Percentiles rank a stretch among this genome's conserved stretches.
These are phyloP conservation scores for Sarcophilus harrisii DNA, from an alignment of 2,797 vertebrate genomes.

Conservation along the genomic window DNA sequence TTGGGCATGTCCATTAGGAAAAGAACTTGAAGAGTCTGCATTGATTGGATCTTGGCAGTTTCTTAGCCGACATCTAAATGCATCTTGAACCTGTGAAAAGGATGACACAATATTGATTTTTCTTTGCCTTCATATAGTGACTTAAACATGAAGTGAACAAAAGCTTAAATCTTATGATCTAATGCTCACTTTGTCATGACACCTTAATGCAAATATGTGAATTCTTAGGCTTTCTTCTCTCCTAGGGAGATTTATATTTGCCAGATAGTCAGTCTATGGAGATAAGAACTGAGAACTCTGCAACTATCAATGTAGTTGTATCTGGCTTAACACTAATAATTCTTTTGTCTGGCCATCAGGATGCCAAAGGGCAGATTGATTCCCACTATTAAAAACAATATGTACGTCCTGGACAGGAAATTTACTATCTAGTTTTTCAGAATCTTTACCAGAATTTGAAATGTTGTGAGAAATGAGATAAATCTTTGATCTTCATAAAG, in stretches of 20 bases:
- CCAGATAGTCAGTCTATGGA: background rate
- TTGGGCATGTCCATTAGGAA: conserved; percentile 99
- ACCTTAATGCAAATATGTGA: conserved; percentile 24
- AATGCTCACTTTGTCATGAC: conserved; percentile 39
- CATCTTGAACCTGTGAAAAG: conserved; percentile 94
- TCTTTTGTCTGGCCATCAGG: background rate
- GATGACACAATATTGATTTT: conserved; percentile 70
- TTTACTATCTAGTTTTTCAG: conserved; percentile 42
- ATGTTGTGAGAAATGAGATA: conserved; percentile 49
- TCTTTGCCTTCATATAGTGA: conserved; percentile 17
- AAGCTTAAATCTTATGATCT: conserved; percentile 15
- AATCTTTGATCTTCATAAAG: conserved; percentile 7
- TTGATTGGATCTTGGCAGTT: conserved; percentile 99
- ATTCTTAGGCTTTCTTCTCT: background rate
- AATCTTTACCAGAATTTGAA: conserved; percentile 49
- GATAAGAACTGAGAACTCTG: conserved; percentile 1
- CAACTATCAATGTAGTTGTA: background rate
- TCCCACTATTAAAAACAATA: conserved; percentile 36
- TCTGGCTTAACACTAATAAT: conserved; percentile 12
- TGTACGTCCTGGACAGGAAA: conserved; percentile 19
- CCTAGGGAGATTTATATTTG: conserved; percentile 11
- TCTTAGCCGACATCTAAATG: conserved; percentile 97
- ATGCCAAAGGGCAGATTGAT: conserved; percentile 28
- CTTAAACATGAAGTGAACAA: conserved; percentile 15
- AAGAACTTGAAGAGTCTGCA: conserved; percentile 96